These are phyloP conservation scores for Taenioides sp. DNA, from an alignment of 2,797 vertebrate genomes.

Conservation along the genomic window DNA sequence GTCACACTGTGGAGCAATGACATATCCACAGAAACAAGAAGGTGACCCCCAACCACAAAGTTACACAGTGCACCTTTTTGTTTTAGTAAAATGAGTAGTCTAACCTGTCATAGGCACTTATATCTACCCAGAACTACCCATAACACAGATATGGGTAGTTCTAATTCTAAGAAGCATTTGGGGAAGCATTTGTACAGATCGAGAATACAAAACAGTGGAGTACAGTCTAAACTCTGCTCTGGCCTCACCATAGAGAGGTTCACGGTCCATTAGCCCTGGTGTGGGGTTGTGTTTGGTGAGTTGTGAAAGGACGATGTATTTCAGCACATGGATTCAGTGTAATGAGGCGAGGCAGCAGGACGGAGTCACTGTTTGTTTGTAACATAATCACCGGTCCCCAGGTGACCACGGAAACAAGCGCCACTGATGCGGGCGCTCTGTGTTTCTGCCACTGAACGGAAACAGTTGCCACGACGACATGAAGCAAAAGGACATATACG, in stretches of 20 bases:
- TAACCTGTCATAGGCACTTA: no score
- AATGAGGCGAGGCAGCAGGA: conserved; percentile 50
- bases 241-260: conserved; percentile 42
- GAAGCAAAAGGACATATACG: conserved; percentile 6
- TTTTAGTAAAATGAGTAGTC: no score
- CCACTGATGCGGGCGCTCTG: conserved; percentile 8
- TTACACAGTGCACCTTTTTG: no score
- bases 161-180: no score
- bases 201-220: neutral
- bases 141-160: no score
- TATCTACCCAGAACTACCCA: no score
- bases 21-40: no score
- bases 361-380: conserved; percentile 37
- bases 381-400: conserved; percentile 59
- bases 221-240: conserved; percentile 26
- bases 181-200: neutral
- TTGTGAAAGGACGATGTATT: conserved; percentile 31
- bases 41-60: no score
- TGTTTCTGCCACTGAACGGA: conserved; percentile 9
- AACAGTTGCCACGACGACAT: conserved; percentile 18
- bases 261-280: conserved; percentile 57
- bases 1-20: no score
- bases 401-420: conserved; percentile 37
- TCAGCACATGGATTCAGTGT: conserved; percentile 26
- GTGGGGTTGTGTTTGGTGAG: conserved; percentile 35